These are phyloP conservation scores for Stichodactyla helianthus DNA, from an alignment of 64 coral and sea anemone species.

Conservation along the genomic window DNA sequence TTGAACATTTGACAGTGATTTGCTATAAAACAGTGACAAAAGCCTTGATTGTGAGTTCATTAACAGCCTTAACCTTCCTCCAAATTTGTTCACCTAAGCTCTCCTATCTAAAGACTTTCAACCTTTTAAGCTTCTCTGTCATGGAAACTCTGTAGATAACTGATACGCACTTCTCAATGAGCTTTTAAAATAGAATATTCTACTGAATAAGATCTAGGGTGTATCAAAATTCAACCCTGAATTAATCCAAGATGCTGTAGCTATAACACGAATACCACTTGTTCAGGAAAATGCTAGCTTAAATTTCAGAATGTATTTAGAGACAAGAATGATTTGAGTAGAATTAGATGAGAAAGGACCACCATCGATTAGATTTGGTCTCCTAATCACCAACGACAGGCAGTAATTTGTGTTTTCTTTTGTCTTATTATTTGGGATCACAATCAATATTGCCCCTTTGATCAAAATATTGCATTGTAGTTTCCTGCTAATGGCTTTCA, in stretches of 20 bases:
- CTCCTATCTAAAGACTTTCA: background rate
- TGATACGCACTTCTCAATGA: background rate
- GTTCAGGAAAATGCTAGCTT: background rate
- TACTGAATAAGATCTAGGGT: background rate
- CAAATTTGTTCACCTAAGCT: background rate
- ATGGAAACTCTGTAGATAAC: background rate
- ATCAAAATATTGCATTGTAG: background rate
- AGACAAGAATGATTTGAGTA: background rate
- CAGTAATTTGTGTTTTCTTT: background rate
- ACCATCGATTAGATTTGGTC: background rate
- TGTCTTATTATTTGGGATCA: slow-evolving; percentile 7
- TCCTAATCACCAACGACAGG: background rate
- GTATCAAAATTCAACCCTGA: no score
- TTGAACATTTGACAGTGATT: background rate
- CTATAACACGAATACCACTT: background rate
- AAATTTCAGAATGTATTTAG: background rate
- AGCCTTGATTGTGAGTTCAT: background rate
- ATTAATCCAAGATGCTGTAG: background rate
- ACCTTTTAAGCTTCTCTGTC: slow-evolving; percentile 1
- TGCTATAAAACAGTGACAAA: background rate
- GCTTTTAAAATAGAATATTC: background rate
- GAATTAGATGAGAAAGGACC: background rate
- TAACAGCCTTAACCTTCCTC: background rate
- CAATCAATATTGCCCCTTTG: background rate
- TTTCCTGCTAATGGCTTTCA: background rate